Percentiles rank a stretch among this genome's conserved stretches.
Conservation (phyloP, 2,113 vertebrate genomes). For the Pogonocichla stellata region DNA sequence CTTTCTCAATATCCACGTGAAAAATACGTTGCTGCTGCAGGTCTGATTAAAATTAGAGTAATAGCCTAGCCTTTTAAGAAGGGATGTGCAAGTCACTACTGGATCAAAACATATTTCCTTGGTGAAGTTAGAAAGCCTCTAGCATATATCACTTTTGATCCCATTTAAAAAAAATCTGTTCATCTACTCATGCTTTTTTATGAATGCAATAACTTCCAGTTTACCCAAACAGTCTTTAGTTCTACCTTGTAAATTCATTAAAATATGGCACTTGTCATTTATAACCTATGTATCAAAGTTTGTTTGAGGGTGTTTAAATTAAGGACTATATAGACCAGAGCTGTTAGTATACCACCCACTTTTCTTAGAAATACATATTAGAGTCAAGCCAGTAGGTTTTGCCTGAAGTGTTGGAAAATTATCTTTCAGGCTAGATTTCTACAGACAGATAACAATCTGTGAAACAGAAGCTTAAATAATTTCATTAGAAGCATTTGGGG, state of each 20-base stretch:
- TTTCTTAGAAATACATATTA: background rate
- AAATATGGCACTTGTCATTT: background rate
- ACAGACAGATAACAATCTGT: background rate
- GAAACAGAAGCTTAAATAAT: background rate
- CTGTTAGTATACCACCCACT: background rate
- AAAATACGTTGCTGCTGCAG: background rate
- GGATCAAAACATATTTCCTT: background rate
- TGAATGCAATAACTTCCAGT: background rate
- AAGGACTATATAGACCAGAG: background rate
- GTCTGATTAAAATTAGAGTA: background rate
- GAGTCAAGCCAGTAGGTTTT: background rate
- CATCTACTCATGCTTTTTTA: background rate
- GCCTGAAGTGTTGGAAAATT: background rate
- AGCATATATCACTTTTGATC: background rate
- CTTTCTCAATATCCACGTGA: fast-evolving
- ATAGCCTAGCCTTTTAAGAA: background rate
- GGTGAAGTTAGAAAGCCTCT: background rate
- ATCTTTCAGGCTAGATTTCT: background rate
- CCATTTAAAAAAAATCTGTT: background rate
- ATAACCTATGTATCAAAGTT: background rate
- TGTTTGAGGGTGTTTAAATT: background rate
- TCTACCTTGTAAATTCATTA: background rate
- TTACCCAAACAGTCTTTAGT: background rate
- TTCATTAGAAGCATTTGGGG: background rate
- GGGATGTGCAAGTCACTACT: background rate